Evolutionary conservation across 2,888 invertebrate species (phyloP).

Genomic region (Dicycla oo): DNA sequence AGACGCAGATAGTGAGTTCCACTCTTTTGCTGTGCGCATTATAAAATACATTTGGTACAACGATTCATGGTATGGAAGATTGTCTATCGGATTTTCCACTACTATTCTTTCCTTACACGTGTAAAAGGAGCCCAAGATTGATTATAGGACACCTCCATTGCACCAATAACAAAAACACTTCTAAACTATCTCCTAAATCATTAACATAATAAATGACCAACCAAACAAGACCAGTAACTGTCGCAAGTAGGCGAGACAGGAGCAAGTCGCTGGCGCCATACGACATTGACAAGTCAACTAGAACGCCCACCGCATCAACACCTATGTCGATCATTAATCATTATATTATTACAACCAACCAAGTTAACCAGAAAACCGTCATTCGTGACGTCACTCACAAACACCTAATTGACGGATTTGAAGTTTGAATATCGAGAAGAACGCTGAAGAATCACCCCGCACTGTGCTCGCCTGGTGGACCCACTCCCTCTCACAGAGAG

Average conservation of each 20-base stretch:
- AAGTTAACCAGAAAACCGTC: background rate
- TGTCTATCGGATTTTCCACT: background rate
- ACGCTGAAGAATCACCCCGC: background rate
- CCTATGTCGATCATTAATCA: conserved; percentile 34
- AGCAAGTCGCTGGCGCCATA: conserved; percentile 56
- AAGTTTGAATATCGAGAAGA: background rate
- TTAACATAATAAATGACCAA: conserved; percentile 26
- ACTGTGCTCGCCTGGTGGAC: background rate
- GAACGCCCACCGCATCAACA: conserved; percentile 59
- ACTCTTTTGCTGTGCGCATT: too few species aligned
- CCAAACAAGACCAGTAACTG: conserved; percentile 49
- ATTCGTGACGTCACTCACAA: background rate
- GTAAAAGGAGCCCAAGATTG: background rate
- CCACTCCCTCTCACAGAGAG: background rate
- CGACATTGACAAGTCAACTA: conserved; percentile 65
- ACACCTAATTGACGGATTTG: background rate
- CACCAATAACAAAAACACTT: background rate
- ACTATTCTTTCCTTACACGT: background rate
- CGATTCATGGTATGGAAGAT: background rate
- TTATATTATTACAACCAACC: background rate
- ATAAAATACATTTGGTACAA: too few species aligned
- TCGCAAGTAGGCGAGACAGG: conserved; percentile 55
- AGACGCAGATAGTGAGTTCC: too few species aligned
- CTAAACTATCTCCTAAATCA: conserved; percentile 21
- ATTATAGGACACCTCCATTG: background rate